Evolutionary conservation across 2,797 vertebrate genomes (phyloP).

Genomic region (Sebastes matsubarae): DNA sequence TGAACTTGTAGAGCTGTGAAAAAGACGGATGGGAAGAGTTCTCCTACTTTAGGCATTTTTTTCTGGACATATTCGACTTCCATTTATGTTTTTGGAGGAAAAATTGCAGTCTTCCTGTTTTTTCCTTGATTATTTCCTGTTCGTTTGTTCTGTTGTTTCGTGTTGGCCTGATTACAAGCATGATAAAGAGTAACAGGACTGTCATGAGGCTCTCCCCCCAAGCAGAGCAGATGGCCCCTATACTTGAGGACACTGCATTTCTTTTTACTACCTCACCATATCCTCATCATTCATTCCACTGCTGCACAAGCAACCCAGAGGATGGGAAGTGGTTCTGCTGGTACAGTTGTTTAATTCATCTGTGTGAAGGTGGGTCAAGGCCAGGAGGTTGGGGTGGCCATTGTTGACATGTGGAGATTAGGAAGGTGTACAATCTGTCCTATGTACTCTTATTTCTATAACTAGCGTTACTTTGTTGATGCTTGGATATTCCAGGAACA

Average conservation of each 20-base stretch:
- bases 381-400: not conserved
- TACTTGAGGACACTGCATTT: constrained; percentile 32
- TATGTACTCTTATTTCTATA: not conserved
- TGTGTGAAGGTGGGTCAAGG: not conserved
- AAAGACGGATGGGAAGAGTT: not conserved
- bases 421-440: not conserved
- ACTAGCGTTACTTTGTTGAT: not conserved
- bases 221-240: constrained; percentile 23
- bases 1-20: not conserved
- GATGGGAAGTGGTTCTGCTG: constrained; percentile 11
- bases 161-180: constrained; percentile 8
- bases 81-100: constrained; percentile 15
- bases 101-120: constrained; percentile 47
- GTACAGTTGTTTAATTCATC: constrained; percentile 30
- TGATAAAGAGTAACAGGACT: constrained; percentile 18
- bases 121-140: constrained; percentile 44
- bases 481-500: constrained; percentile 2
- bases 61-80: not conserved
- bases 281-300: constrained; percentile 2
- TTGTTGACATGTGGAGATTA: not conserved
- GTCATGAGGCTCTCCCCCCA: not conserved
- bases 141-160: not conserved
- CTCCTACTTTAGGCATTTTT: not conserved
- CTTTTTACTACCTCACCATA: constrained; percentile 6
- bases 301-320: constrained; percentile 37